Conservation (phyloP, 1,140 invertebrate species). For the Solenopsis invicta region DNA sequence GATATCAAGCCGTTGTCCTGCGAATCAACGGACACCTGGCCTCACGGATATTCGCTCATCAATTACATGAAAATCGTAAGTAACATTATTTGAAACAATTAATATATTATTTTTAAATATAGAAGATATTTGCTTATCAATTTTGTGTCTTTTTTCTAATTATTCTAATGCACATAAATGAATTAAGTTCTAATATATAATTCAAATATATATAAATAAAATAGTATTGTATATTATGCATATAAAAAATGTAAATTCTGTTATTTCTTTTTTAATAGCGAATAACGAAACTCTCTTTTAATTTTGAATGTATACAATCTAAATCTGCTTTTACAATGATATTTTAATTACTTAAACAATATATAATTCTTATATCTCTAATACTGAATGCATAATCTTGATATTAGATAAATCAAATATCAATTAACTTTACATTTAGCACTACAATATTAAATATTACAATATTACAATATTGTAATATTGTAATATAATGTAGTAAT, state of each 20-base stretch:
- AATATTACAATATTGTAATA: too few species aligned
- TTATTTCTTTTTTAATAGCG: background rate
- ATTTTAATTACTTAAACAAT: background rate
- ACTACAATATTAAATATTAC: background rate
- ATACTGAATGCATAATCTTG: background rate
- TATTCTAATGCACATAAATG: background rate
- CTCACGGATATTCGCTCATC: slow-evolving; percentile 96
- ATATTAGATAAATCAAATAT: slow-evolving; percentile 9
- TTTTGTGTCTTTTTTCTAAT: background rate
- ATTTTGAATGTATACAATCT: background rate
- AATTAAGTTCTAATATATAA: background rate
- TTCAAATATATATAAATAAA: background rate
- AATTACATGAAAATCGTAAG: slow-evolving; percentile 99
- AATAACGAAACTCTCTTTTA: background rate
- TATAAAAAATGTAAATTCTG: background rate
- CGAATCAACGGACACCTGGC: slow-evolving; percentile 96
- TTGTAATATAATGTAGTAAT: too few species aligned
- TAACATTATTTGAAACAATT: slow-evolving; percentile 67
- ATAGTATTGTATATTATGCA: background rate
- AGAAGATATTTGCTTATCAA: background rate
- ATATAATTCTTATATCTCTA: background rate
- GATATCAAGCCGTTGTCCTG: slow-evolving; percentile 96
- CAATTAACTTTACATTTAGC: slow-evolving; percentile 3
- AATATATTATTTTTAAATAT: background rate
- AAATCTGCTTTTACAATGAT: background rate